Percentiles rank a stretch among this genome's conserved stretches.
These are phyloP conservation scores for Himalopsyche anomala DNA, from an alignment of 2,888 invertebrate genomes.

Conservation along the genomic window DNA sequence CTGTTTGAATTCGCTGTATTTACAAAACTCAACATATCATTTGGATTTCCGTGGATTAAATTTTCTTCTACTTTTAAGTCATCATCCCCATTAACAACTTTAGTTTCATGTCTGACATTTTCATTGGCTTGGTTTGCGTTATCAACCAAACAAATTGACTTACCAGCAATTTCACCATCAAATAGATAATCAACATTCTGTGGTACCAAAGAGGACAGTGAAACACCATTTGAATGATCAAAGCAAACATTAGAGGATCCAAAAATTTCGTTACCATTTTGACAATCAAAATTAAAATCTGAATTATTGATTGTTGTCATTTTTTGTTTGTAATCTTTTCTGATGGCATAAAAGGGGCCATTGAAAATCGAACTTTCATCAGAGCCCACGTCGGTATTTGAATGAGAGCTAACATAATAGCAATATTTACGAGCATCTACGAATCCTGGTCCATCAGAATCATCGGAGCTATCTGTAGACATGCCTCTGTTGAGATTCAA, in stretches of 20 bases:
- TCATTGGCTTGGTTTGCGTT: no score
- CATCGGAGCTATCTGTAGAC: slow-evolving; percentile 1
- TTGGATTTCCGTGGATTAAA: no score
- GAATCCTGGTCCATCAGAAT: background rate
- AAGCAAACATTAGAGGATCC: background rate
- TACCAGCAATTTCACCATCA: background rate
- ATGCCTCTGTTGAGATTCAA: background rate
- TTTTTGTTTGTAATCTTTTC: slow-evolving; percentile 43
- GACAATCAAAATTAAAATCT: no score
- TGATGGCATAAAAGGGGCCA: slow-evolving; percentile 57
- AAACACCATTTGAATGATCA: no score
- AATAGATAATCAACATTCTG: background rate
- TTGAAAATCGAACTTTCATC: slow-evolving; percentile 57
- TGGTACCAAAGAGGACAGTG: background rate
- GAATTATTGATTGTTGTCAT: background rate
- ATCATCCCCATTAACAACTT: no score
- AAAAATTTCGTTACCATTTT: background rate
- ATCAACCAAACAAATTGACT: no score
- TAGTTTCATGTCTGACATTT: no score
- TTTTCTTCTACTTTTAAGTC: no score
- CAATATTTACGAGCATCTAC: slow-evolving; percentile 49
- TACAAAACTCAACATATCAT: no score
- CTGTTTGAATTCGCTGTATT: no score
- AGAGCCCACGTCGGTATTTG: slow-evolving; percentile 47
- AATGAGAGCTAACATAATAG: slow-evolving; percentile 50